Conservation (phyloP, 2,113 vertebrate genomes). For the Hipposideros armiger region DNA sequence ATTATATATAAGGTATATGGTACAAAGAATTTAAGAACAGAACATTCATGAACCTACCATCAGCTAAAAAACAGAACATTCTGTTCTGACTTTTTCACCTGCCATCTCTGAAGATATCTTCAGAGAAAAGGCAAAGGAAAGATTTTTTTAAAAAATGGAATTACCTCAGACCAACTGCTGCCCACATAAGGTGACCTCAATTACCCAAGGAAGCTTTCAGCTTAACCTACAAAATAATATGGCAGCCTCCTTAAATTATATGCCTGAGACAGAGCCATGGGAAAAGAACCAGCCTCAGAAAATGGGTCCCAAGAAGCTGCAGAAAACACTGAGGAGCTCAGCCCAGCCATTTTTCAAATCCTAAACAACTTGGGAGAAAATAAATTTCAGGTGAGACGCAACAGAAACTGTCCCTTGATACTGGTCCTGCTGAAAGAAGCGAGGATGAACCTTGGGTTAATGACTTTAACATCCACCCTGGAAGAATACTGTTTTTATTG, state of each 20-base stretch:
- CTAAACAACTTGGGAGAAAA: conserved; percentile 51
- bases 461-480: not conserved
- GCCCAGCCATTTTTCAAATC: not conserved
- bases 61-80: conserved; percentile 12
- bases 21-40: not conserved
- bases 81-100: not conserved
- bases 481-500: not conserved
- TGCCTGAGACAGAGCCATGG: not conserved
- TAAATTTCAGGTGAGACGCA: conserved; percentile 22
- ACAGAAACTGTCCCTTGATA: conserved; percentile 2
- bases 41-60: not conserved
- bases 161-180: conserved; percentile 40
- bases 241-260: conserved; percentile 56
- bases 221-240: conserved; percentile 66
- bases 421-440: not conserved
- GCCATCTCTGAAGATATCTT: conserved; percentile 54
- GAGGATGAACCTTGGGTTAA: not conserved
- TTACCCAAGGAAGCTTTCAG: conserved; percentile 56
- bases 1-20: not conserved
- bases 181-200: conserved; percentile 69
- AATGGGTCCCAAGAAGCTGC: not conserved
- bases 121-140: conserved; percentile 37
- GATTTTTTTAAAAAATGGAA: conserved; percentile 3
- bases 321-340: not conserved
- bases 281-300: not conserved